Base-by-base conservation (phyloP, 2,888 invertebrate genomes). In the Dromius quadrimaculatus region DNA sequence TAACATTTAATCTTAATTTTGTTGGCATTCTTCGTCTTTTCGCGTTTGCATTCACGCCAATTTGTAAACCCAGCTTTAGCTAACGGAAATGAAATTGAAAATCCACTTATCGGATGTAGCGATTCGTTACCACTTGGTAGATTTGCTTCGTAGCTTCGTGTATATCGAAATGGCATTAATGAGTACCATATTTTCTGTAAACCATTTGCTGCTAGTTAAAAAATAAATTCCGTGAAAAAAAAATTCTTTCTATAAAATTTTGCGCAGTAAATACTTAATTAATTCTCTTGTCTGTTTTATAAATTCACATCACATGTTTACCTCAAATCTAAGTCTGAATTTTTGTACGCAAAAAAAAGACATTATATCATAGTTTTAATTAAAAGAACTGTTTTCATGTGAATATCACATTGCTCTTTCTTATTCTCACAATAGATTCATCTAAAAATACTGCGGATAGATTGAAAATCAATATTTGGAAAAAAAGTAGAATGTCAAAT, bases 51-150 rank as follows among this genome's bases (percentile, higher is more conserved):
- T n/a, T n/a, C n/a, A n/a, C n/a, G n/a, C n/a, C n/a, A n/a, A n/a
- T n/a, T n/a, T n/a, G n/a, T n/a, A n/a, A n/a, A n/a, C n/a, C n/a
- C n/a, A n/a, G n/a, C n/a, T n/a, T n/a, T 2, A 6, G 15, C 28
- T 54, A 28, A 28, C 50, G 50, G 50, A 54, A 54, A 54, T 54
- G 17, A 54, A 54, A 54, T 54, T 54, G 50, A 11, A 54, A 45
- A 54, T 54, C 50, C 50, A 54, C 50, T 54, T 54, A 54, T 54
- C 28, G 50, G 50, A 54, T 54, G 13, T 28, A 54, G 50, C 50
- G 50, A 54, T 54, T 54, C 28, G 50, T 28, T 54, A 32, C 13
- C 28, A 54, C 28, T 50, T 47, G 47, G 3, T 17, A 1, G 41
- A 41, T 1, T 47, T 54, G 50, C 50, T 54, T 15, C 13, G 50